These are phyloP conservation scores for Galeopterus variegatus DNA, from an alignment of 2,113 vertebrate genomes.

Conservation along the genomic window DNA sequence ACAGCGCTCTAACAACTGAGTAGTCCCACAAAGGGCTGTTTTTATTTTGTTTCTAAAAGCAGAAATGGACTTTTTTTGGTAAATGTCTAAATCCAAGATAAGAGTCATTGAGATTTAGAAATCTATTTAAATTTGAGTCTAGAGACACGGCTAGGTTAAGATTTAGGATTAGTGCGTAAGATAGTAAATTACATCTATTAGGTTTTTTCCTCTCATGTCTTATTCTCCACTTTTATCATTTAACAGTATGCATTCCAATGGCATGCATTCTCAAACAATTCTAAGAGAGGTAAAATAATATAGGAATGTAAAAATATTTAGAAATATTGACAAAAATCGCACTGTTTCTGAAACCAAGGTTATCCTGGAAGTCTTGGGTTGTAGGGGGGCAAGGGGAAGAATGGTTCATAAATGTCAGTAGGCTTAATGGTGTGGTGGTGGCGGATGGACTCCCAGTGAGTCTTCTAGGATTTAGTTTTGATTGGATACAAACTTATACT, in stretches of 20 bases:
- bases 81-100: conserved; percentile 51
- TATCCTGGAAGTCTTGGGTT: conserved; percentile 14
- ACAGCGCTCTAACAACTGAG: too few relatives aligned
- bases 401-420: conserved; percentile 46
- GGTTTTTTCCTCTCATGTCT: not conserved
- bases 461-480: conserved; percentile 53
- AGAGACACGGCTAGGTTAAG: not conserved
- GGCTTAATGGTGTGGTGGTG: not conserved
- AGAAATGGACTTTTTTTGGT: conserved; percentile 44
- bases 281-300: conserved; percentile 6
- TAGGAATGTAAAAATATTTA: conserved; percentile 23
- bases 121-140: conserved; percentile 47
- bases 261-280: not conserved
- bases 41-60: conserved; percentile 16
- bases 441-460: not conserved
- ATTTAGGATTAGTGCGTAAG: conserved; percentile 25
- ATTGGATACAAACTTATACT: not conserved
- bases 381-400: not conserved
- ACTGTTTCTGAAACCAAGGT: conserved; percentile 55
- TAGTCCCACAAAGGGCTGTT: not conserved
- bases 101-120: conserved; percentile 52
- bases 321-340: conserved; percentile 60
- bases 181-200: not conserved
- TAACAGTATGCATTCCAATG: not conserved
- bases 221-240: conserved; percentile 2